Evolutionary conservation across 1,140 invertebrate species (phyloP), one percentile per base, ranked within the genome.

Genomic region (Heliconius hewitsoni): DNA sequence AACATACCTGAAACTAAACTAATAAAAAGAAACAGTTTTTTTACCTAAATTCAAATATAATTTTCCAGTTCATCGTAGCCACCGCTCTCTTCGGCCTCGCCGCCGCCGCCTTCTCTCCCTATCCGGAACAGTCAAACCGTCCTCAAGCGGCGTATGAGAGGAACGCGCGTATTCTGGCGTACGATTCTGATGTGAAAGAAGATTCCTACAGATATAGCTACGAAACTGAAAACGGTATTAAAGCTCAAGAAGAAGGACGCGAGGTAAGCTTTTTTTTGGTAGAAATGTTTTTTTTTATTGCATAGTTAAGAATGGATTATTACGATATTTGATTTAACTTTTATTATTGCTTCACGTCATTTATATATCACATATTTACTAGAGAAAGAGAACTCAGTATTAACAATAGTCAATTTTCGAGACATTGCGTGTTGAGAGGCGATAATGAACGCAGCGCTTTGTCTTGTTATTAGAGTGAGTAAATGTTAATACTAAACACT

Each of bases 191-290:
- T 55, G 89, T 94, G 0, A 94, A 93, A 66, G 92, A 93, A 75
- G 90, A 93, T 83, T 91, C 89, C 19, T 94, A 90, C 88, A 90
- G 91, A 87, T 94, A 85, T 82, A 93, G 87, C 87, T 94, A 87
- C 30, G 93, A 94, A 81, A 94, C 93, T 23, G 93, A 94, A 80
- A 93, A 94, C 52, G 93, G 93, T 9, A 94, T 94, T 79, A 93
- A 93, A 82, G 91, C 90, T 83, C 88, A 94, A 76, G 91, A 94
- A 39, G 90, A 93, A 80, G 93, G 93, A 27, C 90, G 82, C 82
- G 92, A 93, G 90, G 93, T 94, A 86, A 72, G 73, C n/a, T 57
- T 57, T 55, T 42, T 46, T 52, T 46, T 46, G 42, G 42, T 46
- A 46, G 42, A 46, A 13, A 46, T 46, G 13, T 46, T 16, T 46